These are phyloP conservation scores for Heliornis fulica DNA, from an alignment of 2,113 vertebrate species.

Conservation along the genomic window DNA sequence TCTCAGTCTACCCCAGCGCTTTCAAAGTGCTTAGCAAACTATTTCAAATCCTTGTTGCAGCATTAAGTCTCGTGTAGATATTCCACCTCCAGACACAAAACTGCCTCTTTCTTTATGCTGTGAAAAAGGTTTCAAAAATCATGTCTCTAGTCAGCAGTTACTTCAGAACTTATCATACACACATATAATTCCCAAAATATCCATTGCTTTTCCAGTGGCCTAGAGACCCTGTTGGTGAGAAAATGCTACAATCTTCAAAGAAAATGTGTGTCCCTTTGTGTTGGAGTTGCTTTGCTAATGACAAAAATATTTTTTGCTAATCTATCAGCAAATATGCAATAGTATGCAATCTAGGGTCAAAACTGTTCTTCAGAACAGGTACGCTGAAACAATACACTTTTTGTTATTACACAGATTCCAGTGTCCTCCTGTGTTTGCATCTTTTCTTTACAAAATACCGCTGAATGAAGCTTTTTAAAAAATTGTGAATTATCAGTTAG, in stretches of 20 bases:
- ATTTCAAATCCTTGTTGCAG: background rate
- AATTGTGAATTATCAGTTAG: background rate
- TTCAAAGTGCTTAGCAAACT: background rate
- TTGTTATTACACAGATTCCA: background rate
- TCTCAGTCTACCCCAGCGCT: background rate
- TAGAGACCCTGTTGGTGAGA: background rate
- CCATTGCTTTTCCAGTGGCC: background rate
- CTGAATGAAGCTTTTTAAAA: background rate
- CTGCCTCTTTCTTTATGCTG: background rate
- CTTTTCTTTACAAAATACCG: background rate
- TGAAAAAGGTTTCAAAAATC: background rate
- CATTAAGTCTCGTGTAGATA: fast-evolving
- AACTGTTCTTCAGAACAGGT: background rate
- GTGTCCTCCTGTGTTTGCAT: background rate
- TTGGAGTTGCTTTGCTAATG: background rate
- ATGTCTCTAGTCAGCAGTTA: background rate
- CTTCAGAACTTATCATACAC: background rate
- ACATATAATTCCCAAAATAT: background rate
- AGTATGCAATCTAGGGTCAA: background rate
- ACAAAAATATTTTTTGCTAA: background rate
- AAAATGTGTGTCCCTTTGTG: background rate
- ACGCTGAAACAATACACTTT: background rate
- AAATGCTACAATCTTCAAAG: background rate
- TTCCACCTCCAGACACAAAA: background rate
- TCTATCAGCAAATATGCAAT: background rate